Evolutionary conservation across 2,113 vertebrate genomes (phyloP), one percentile per base, ranked within the genome.

Genomic region (Willisornis vidua): DNA sequence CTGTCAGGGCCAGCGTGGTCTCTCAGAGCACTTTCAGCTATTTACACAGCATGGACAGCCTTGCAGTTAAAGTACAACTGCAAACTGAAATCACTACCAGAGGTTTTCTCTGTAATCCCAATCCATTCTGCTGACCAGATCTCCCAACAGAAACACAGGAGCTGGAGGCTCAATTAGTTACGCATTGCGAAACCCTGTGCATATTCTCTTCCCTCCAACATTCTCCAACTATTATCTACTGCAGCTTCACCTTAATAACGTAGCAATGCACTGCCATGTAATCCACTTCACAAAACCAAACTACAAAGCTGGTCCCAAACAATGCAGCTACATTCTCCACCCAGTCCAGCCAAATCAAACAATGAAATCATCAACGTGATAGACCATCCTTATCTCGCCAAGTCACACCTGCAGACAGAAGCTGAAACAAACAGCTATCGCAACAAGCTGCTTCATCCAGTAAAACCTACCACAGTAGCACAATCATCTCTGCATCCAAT

Each of bases 331-430:
- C 93, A 75, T 70, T 94, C 94, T 94, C 94, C 96, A 95, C 92
- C 96, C 88, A 94, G 89, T 87, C 73, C 93, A 85, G 96, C 93
- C 93, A 96, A 97, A 92, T 94, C 92, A 97, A 95, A 95, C 93
- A 97, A 95, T 94, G 94, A 96, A 96, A 94, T 95, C 93, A 96
- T 70, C 90, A 73, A 20, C 19, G 4, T 28, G 96, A 96, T 72
- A 94, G 92, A 95, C 90, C 80, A 81, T 92, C 88, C 92, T 95
- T 96, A 96, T 96, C 94, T 96, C 54, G 82, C 59, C 49, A 82
- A 89, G 93, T 96, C 96, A 96, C 92, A 96, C 94, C 85, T 96
- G 92, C 73, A 96, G 90, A 93, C 85, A 96, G 93, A 59, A 93
- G 85, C 94, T 88, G 93, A 72, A 93, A 57, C 96, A 84, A 95